Conservation (phyloP, 2,888 invertebrate genomes). For the Cryptocephalus moraei region DNA sequence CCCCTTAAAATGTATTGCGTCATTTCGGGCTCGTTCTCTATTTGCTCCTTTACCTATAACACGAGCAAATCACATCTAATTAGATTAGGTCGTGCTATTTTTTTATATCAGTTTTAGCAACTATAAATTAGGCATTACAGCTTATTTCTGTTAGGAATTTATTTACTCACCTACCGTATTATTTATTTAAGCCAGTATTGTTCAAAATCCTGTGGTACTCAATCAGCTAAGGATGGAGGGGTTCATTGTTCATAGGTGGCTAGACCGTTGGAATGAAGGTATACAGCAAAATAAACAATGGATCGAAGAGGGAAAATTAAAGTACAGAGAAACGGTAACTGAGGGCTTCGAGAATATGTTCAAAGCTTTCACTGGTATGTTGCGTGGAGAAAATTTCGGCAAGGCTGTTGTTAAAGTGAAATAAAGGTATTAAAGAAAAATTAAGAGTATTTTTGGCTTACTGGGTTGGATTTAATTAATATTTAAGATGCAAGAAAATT, state of each 20-base stretch:
- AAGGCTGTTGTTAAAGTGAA: conserved; percentile 25
- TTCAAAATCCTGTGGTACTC: conserved; percentile 16
- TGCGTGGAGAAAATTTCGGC: conserved; percentile 23
- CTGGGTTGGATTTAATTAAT: too few relatives aligned
- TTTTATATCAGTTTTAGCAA: too few relatives aligned
- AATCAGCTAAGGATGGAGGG: conserved; percentile 26
- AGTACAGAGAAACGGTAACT: conserved; percentile 58
- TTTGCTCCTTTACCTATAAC: too few relatives aligned
- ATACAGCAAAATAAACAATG: conserved; percentile 51
- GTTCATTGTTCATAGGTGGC: conserved; percentile 22
- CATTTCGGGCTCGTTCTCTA: too few relatives aligned
- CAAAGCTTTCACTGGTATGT: conserved; percentile 24
- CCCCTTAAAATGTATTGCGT: too few relatives aligned
- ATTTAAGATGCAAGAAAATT: too few relatives aligned
- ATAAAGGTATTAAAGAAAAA: conserved; percentile 4
- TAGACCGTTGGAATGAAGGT: conserved; percentile 51
- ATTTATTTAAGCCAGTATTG: conserved; percentile 15
- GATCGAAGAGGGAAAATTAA: conserved; percentile 60
- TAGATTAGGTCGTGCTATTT: too few relatives aligned
- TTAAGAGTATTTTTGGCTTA: neutral
- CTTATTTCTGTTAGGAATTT: too few relatives aligned
- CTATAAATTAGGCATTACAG: too few relatives aligned
- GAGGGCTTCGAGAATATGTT: conserved; percentile 45
- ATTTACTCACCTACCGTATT: too few relatives aligned
- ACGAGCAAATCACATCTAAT: too few relatives aligned